Conservation (phyloP, 2,113 vertebrate genomes). For the Neoarius graeffei region DNA sequence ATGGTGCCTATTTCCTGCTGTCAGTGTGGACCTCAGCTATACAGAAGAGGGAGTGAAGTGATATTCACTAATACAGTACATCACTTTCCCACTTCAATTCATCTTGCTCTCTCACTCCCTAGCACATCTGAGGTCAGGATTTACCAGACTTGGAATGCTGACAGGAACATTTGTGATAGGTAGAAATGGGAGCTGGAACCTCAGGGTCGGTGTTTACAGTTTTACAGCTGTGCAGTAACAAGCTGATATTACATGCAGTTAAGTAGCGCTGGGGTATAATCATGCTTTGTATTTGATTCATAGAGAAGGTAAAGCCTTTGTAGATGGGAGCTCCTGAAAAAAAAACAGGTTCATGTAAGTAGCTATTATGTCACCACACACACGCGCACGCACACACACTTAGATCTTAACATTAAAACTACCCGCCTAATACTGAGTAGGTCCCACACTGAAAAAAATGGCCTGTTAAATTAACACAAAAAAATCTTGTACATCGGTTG, state of each 20-base stretch:
- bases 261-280: neutral
- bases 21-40: conserved; percentile 41
- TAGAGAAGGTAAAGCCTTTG: neutral
- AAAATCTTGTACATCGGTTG: too few species aligned
- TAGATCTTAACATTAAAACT: too few species aligned
- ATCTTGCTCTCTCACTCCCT: conserved; percentile 59
- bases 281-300: neutral
- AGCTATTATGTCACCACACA: neutral
- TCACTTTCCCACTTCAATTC: conserved; percentile 43
- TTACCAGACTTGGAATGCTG: conserved; percentile 44
- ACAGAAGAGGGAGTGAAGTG: conserved; percentile 46
- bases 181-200: conserved; percentile 7
- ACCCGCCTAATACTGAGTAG: too few species aligned
- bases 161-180: conserved; percentile 38
- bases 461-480: too few species aligned
- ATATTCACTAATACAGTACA: conserved; percentile 47
- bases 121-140: conserved; percentile 58
- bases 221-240: conserved; percentile 22
- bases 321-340: neutral
- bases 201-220: conserved; percentile 12
- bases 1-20: conserved; percentile 49
- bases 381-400: neutral
- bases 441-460: too few species aligned
- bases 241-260: neutral
- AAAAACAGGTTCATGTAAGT: neutral